Evolutionary conservation across 2,113 vertebrate genomes (phyloP), one percentile per base, ranked within the genome.

Genomic region (Charadrius vociferus): DNA sequence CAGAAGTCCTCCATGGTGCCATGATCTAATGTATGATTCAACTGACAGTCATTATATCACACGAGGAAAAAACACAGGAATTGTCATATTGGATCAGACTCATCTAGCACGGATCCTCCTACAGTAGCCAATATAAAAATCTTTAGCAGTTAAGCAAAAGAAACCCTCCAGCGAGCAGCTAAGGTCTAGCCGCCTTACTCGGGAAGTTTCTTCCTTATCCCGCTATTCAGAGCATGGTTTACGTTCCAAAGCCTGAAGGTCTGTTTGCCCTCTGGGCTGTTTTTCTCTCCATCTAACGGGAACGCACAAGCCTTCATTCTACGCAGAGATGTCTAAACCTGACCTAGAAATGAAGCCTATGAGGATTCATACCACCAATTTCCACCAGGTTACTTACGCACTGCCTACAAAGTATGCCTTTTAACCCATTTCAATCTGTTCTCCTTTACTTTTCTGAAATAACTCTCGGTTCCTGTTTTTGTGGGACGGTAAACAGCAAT

Each of bases 291-390:
- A 74, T 43, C 75, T 67, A 81, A 90, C 3, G 7, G 52, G 63
- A 83, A 65, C 3, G 11, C 27, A 26, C 37, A 81, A 84, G 34
- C 43, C 63, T 80, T 83, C 56, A 12, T 56, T 81, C 74, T 61
- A 36, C 50, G 36, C 11, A 88, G 43, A 90, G 36, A 45, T 29
- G 19, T 53, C 70, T 91, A 73, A 88, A 72, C 30, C 26, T 81
- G 91, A 91, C 73, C 65, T 81, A 93, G 83, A 93, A 94, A 90
- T 30, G 10, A 88, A 81, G 70, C 43, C 85, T 82, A 17, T 22
- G 49, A 85, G 67, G 24, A 86, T 83, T 80, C 50, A 20, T 10
- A n/a, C 16, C 50, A 49, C 56, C 34, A 32, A 2, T 56, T 86
- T 90, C 53, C 45, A 80, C 7, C 50, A 86, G 41, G 24, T 59